These are phyloP conservation scores for Amphimedon queenslandica DNA, from an alignment of 37 sponge, comb jelly and placozoan genomes.

Conservation along the genomic window DNA sequence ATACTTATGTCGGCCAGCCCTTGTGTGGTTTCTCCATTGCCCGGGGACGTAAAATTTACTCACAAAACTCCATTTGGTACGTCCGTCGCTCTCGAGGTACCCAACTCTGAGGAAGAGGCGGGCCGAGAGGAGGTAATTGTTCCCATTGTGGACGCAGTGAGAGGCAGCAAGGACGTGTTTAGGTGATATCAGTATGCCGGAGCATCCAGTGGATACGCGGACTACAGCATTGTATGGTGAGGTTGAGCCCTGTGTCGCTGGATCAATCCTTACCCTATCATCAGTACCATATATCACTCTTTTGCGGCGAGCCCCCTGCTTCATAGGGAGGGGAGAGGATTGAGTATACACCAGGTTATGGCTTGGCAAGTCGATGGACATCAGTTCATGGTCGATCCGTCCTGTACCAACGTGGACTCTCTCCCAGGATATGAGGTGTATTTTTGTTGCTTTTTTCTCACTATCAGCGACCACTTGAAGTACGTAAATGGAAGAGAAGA, in stretches of 20 bases:
- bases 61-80: slow-evolving; percentile 45
- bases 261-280: slow-evolving; percentile 56
- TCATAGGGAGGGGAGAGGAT: too few species aligned
- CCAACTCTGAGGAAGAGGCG: slow-evolving; percentile 43
- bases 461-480: neutral
- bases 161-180: slow-evolving; percentile 80
- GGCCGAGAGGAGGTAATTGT: slow-evolving; percentile 29
- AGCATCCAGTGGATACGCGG: slow-evolving; percentile 79
- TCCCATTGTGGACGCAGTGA: slow-evolving; percentile 79
- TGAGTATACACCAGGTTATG: too few species aligned
- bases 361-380: neutral
- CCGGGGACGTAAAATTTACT: slow-evolving; percentile 46
- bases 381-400: neutral
- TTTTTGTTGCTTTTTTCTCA: neutral
- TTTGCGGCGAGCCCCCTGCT: slow-evolving; percentile 3
- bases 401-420: neutral
- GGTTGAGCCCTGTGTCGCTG: slow-evolving; percentile 32
- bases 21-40: slow-evolving; percentile 52
- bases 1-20: slow-evolving; percentile 7
- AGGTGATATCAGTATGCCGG: slow-evolving; percentile 55
- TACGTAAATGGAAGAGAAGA: neutral
- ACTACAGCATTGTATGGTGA: slow-evolving; percentile 74
- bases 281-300: slow-evolving; percentile 64
- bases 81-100: slow-evolving; percentile 24
- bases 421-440: neutral